These are phyloP conservation scores for Synergus japonicus DNA, from an alignment of 2,888 invertebrate species.

Conservation along the genomic window DNA sequence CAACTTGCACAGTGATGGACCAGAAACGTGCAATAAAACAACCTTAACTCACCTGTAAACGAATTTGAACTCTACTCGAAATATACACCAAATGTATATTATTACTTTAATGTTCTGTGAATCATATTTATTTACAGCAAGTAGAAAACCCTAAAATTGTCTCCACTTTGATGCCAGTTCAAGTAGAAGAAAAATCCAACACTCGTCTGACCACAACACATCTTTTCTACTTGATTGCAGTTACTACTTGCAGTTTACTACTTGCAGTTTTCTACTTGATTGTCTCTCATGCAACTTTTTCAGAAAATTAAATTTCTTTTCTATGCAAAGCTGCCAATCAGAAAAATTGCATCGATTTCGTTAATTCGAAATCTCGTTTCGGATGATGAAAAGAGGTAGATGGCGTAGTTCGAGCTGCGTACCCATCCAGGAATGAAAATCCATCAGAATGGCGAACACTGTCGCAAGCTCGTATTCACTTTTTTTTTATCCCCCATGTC, in stretches of 20 bases:
- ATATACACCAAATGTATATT: not conserved
- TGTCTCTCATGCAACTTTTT: not conserved
- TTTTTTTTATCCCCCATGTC: not conserved
- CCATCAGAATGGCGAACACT: slow-evolving; percentile 15
- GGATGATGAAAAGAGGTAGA: slow-evolving; percentile 22
- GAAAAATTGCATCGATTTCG: not conserved
- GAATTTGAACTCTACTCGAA: not conserved
- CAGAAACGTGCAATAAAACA: not conserved
- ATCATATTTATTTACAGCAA: not conserved
- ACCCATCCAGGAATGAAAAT: slow-evolving; percentile 15
- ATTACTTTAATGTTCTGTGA: not conserved
- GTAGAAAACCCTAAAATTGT: too few species aligned
- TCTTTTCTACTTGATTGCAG: not conserved
- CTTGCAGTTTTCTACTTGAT: too few species aligned
- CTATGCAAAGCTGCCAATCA: not conserved
- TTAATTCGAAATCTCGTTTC: slow-evolving; percentile 9
- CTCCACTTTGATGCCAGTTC: too few species aligned
- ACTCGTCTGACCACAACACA: not conserved
- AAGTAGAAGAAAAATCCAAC: too few species aligned
- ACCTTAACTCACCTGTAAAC: not conserved
- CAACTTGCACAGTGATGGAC: not conserved
- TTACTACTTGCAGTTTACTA: too few species aligned
- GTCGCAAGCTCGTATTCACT: slow-evolving; percentile 10
- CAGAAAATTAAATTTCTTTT: not conserved
- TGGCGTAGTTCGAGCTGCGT: not conserved